phyloP scores from a whole-genome alignment of 1,140 invertebrate genomes.

The Brachionus sp. region DNA sequence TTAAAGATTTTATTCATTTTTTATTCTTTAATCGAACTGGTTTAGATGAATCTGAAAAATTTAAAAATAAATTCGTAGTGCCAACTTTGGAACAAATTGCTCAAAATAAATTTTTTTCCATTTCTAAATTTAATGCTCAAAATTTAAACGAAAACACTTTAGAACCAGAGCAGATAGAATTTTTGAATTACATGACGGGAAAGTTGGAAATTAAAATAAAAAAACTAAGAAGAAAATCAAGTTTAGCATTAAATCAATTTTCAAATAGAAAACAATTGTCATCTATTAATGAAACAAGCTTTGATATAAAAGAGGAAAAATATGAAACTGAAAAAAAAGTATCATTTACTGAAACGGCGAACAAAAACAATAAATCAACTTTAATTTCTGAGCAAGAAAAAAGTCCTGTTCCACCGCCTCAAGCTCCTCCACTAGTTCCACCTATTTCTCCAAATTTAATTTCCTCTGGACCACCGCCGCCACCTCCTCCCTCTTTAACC shows the following conservation, averaged over 20 bases:
- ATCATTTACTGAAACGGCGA: slow-evolving; percentile 35
- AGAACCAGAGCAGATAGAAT: slow-evolving; percentile 14
- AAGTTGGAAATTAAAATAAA: slow-evolving; percentile 8
- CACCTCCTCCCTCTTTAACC: slow-evolving; percentile 46
- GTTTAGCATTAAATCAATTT: slow-evolving; percentile 3
- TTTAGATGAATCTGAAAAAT: neutral
- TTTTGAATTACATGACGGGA: slow-evolving; percentile 9
- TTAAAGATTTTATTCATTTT: neutral
- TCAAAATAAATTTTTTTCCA: neutral
- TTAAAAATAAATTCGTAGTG: neutral
- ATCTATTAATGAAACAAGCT: neutral
- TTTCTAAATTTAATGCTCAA: neutral
- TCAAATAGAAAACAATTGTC: neutral
- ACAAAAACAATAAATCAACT: slow-evolving; percentile 32
- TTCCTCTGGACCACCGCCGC: slow-evolving; percentile 45
- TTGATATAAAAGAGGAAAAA: neutral
- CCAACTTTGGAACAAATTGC: slow-evolving; percentile 19
- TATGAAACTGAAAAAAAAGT: slow-evolving; percentile 48
- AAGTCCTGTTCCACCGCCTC: slow-evolving; percentile 42
- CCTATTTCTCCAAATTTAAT: neutral
- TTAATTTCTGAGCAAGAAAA: neutral
- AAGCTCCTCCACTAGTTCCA: slow-evolving; percentile 46
- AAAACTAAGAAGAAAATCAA: slow-evolving; percentile 16
- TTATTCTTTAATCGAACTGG: slow-evolving; percentile 19
- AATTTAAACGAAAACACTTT: neutral